Base-by-base conservation (phyloP, 1,140 invertebrate genomes). In the Elymnias hypermnestra region DNA sequence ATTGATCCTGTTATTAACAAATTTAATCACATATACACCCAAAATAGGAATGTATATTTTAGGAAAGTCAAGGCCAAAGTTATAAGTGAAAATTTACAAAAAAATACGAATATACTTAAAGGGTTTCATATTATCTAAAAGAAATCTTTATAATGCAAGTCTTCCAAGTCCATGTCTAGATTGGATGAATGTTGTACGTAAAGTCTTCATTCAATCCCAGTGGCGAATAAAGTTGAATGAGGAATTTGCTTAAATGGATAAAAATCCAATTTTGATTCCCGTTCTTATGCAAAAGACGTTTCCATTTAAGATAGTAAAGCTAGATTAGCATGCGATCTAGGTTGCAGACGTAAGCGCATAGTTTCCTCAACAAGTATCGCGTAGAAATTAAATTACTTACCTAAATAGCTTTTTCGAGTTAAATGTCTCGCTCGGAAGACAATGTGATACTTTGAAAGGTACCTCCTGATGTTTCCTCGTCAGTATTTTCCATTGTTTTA, bases 351-450 rank as follows among this genome's bases (percentile, higher is more conserved):
- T 57, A 42, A 43, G 36, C 45, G 68, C 57, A 76, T 66, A 72
- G 66, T 72, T 73, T 53, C 33, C 23, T 6, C 57, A 61, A 77
- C 65, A 72, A 57, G 65, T 60, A 49, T 63, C 50, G 47, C 21
- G 25, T 46, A 53, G 53, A 71, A 36, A 75, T 78, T 73, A 72
- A 78, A 70, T 72, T 73, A 72, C 62, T 72, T 65, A 73, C 63
- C 60, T 59, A 64, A 72, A 76, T 70, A 72, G 63, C 72, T 75
- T 75, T 72, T 65, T 56, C 48, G 50, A 66, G 57, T 66, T 67
- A 67, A 73, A 74, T 61, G 57, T 71, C 51, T 63, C 29, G 28
- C 45, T 39, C 44, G 21, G 19, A 55, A 65, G 54, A 65, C 63
- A 74, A 64, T 72, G 62, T 67, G 53, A 59, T 67, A 63, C 58